These are phyloP conservation scores for Drosophila serrata DNA, from an alignment of 1,140 invertebrate genomes.

Conservation along the genomic window DNA sequence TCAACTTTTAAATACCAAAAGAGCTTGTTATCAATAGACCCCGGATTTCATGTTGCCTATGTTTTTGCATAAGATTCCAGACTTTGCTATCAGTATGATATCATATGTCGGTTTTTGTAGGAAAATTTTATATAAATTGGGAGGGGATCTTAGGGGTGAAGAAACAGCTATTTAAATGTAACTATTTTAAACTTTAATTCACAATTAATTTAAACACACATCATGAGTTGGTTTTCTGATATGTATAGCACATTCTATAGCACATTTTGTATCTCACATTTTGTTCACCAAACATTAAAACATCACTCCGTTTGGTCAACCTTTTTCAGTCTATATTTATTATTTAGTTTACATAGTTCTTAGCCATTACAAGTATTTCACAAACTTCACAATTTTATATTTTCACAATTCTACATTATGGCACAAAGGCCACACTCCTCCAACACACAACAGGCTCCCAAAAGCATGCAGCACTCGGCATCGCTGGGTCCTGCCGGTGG, in stretches of 20 bases:
- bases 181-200: neutral
- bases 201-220: neutral
- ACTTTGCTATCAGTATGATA: conserved; percentile 2
- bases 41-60: conserved; percentile 6
- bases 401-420: conserved; percentile 37
- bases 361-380: conserved; percentile 11
- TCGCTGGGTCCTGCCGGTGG: conserved; percentile 34
- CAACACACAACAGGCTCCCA: conserved; percentile 66
- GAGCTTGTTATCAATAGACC: conserved; percentile 9
- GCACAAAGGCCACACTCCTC: conserved; percentile 65
- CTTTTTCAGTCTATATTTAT: conserved; percentile 44
- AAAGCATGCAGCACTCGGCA: conserved; percentile 63
- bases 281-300: conserved; percentile 8
- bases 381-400: neutral
- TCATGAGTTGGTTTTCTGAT: no score
- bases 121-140: neutral
- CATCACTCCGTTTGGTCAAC: conserved; percentile 15
- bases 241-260: no score
- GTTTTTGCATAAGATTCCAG: conserved; percentile 5
- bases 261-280: no score
- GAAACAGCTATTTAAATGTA: neutral
- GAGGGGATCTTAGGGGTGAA: neutral
- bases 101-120: conserved; percentile 1
- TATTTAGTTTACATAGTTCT: conserved; percentile 21
- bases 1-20: neutral